A percentile compares a stretch with the other conserved stretches of the same genome.
phyloP scores from a whole-genome alignment of 2,797 vertebrate genomes.

The Sphaeramia orbicularis region DNA sequence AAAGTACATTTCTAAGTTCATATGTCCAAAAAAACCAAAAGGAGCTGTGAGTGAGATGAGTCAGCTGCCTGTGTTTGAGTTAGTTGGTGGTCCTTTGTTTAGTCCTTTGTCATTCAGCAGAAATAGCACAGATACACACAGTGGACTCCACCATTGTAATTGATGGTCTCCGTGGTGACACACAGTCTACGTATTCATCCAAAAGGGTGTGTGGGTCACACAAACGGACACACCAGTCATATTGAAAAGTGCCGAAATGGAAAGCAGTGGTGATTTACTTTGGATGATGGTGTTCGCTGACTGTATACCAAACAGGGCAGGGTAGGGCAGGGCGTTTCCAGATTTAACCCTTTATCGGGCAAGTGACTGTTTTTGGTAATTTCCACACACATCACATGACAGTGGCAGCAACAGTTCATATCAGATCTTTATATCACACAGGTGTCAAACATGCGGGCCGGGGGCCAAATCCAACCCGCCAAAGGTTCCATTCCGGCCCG shows the following conservation, averaged over 20 bases:
- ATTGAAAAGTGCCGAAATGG: too few relatives aligned
- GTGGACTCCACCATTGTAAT: slow-evolving; percentile 58
- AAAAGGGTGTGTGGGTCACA: too few relatives aligned
- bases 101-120: slow-evolving; percentile 66
- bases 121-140: slow-evolving; percentile 51
- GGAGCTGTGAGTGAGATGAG: slow-evolving; percentile 28
- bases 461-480: too few relatives aligned
- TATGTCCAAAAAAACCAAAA: slow-evolving; percentile 15
- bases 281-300: slow-evolving; percentile 38
- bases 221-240: slow-evolving; percentile 26
- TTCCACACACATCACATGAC: too few relatives aligned
- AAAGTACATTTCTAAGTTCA: too few relatives aligned
- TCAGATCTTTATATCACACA: too few relatives aligned
- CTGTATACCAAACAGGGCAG: slow-evolving; percentile 17
- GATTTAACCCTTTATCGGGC: too few relatives aligned
- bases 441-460: too few relatives aligned
- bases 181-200: slow-evolving; percentile 48
- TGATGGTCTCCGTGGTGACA: slow-evolving; percentile 64
- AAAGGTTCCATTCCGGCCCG: too few relatives aligned
- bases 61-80: slow-evolving; percentile 50
- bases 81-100: slow-evolving; percentile 74
- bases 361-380: too few relatives aligned
- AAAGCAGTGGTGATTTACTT: slow-evolving; percentile 24
- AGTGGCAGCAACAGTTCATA: too few relatives aligned
- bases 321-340: too few relatives aligned